Evolutionary conservation across 2,888 invertebrate species (phyloP).

Genomic region (Epinotia nisella): DNA sequence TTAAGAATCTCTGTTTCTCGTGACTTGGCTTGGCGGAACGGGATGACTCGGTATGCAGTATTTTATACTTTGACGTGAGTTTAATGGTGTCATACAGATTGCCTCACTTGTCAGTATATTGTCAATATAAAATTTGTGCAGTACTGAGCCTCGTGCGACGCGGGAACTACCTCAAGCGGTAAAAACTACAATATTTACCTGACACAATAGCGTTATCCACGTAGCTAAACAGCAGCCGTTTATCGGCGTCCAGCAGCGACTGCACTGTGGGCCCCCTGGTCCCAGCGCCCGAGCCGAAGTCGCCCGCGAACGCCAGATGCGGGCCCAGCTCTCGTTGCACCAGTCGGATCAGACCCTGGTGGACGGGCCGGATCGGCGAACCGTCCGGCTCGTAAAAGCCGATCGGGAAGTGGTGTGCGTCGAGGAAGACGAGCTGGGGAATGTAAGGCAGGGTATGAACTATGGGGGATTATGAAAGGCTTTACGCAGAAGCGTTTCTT

Average conservation of each 20-base stretch:
- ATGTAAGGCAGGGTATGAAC: conserved; percentile 10
- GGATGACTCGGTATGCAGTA: too few relatives aligned
- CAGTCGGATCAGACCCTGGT: conserved; percentile 82
- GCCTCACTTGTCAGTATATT: too few relatives aligned
- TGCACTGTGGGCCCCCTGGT: conserved; percentile 78
- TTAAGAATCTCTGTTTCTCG: too few relatives aligned
- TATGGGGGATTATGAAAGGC: not conserved
- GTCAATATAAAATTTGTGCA: too few relatives aligned
- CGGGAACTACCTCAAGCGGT: too few relatives aligned
- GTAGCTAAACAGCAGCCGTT: conserved; percentile 83
- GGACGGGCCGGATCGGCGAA: conserved; percentile 77
- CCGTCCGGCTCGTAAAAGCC: conserved; percentile 83
- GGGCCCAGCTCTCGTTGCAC: conserved; percentile 84
- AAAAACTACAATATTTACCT: conserved; percentile 65
- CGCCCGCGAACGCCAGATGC: conserved; percentile 77
- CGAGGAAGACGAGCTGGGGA: conserved; percentile 87
- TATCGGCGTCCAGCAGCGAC: conserved; percentile 74
- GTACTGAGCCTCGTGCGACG: too few relatives aligned
- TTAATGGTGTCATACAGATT: too few relatives aligned
- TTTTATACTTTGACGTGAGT: too few relatives aligned
- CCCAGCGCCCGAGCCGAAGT: conserved; percentile 70
- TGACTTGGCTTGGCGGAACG: too few relatives aligned
- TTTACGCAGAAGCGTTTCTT: too few relatives aligned
- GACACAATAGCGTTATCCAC: conserved; percentile 77
- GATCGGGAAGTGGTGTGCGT: conserved; percentile 92